A percentile compares a stretch with the other conserved stretches of the same genome.
Conservation (phyloP, 2,113 vertebrate genomes). For the Saguinus midas region DNA sequence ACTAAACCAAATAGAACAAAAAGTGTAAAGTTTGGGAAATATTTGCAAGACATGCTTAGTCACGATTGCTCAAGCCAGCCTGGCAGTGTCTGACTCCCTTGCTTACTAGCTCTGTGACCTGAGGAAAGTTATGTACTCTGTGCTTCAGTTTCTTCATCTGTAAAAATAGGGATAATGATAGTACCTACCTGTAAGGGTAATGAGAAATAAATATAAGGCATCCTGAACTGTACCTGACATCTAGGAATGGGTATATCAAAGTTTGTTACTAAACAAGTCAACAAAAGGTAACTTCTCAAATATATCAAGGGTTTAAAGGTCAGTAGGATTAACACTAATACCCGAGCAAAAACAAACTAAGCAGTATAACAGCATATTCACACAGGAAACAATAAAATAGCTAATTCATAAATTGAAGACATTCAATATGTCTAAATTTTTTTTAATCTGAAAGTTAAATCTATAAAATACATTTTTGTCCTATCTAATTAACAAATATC, state of each 20-base stretch:
- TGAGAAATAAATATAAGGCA: neutral
- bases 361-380: neutral
- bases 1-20: neutral
- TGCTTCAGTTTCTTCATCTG: neutral
- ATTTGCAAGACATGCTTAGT: neutral
- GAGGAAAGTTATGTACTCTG: neutral
- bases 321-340: neutral
- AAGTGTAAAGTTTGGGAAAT: neutral
- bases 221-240: neutral
- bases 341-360: neutral
- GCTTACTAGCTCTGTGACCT: neutral
- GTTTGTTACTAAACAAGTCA: neutral
- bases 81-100: neutral
- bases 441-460: neutral
- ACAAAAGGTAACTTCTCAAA: neutral
- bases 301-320: neutral
- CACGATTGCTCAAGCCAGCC: neutral
- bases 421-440: neutral
- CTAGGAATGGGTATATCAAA: neutral
- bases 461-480: neutral
- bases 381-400: neutral
- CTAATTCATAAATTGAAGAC: neutral
- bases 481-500: neutral
- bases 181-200: neutral
- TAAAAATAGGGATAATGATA: neutral